Conservation (phyloP, 2,888 invertebrate genomes). For the Drosophila multiciliata region DNA sequence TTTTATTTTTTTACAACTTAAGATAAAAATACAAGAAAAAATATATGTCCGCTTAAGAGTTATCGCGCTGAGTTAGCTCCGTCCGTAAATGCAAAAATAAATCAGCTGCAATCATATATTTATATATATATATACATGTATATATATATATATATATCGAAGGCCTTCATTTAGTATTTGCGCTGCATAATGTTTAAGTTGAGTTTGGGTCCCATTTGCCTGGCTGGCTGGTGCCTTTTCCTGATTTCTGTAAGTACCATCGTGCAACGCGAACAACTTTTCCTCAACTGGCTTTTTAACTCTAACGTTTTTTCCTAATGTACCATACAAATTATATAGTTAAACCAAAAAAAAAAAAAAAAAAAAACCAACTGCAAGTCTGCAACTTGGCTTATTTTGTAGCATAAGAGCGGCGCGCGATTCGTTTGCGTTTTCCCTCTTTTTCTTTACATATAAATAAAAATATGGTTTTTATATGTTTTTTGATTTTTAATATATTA, state of each 20-base stretch:
- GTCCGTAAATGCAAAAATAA: conserved; percentile 4
- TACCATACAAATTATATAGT: conserved; percentile 17
- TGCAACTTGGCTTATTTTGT: conserved; percentile 31
- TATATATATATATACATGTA: neutral
- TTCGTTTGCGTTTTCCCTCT: conserved; percentile 18
- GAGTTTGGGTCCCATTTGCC: conserved; percentile 32
- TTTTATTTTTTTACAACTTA: neutral
- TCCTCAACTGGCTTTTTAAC: conserved; percentile 46
- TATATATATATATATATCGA: neutral
- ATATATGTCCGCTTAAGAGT: conserved; percentile 4
- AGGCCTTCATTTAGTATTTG: conserved; percentile 21
- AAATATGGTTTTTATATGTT: neutral
- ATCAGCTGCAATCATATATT: neutral
- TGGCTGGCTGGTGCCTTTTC: conserved; percentile 40
- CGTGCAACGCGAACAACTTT: conserved; percentile 39
- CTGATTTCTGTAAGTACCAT: conserved; percentile 54
- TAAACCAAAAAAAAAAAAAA: conserved; percentile 14
- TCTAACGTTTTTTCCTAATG: conserved; percentile 26
- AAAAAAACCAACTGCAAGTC: conserved; percentile 25
- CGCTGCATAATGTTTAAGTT: conserved; percentile 32
- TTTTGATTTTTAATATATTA: conserved; percentile 9
- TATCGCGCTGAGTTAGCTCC: neutral
- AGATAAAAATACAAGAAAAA: neutral
- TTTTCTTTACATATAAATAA: neutral
- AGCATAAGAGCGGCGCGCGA: conserved; percentile 25